Base-by-base conservation (phyloP, 2,888 invertebrate genomes). In the Melanotus villosus region DNA sequence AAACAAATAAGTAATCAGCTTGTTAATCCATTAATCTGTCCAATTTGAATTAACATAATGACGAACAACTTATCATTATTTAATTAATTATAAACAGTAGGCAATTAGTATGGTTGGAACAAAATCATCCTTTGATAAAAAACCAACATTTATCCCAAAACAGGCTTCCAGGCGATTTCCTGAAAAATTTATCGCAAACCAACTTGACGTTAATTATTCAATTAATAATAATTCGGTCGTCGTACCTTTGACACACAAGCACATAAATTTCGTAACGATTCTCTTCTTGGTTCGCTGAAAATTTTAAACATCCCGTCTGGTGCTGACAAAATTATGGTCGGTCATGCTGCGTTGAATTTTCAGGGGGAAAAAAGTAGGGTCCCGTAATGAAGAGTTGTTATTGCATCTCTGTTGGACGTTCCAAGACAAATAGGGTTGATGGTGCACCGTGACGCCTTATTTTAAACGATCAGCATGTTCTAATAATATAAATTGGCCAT, bases 401-500 rank as follows among this genome's bases (percentile, higher is more conserved):
- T 19, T 16, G 52, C 52, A 32, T 52, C 52, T 14, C 52, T 16
- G 52, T 18, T 16, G 23, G 52, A 52, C 52, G 14, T 52, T n/a
- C 2, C 38, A 38, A 62, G 62, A 64, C 36, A 41, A 64, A 64
- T 52, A 52, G 54, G 50, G 12, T 30, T n/a, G 23, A 14, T 54
- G 56, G 52, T 63, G 57, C 54, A 64, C 63, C 63, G 63, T 54
- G 66, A 70, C 63, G 54, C 58, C 64, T 71, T 71, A 67, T 64
- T 67, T 71, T 59, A 64, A 56, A 57, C 52, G 54, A 71, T 71
- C 70, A 30, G 32, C 67, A 64, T 64, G 71, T 65, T 65, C 64
- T 66, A 60, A 52, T 65, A 64, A 63, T 62, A 66, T 65, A 72
- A 71, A 72, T 72, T 72, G 72, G 60, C 60, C 59, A 70, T 70